Evolutionary conservation across 2,113 vertebrate species (phyloP).

Genomic region (Glaucomys volans): DNA sequence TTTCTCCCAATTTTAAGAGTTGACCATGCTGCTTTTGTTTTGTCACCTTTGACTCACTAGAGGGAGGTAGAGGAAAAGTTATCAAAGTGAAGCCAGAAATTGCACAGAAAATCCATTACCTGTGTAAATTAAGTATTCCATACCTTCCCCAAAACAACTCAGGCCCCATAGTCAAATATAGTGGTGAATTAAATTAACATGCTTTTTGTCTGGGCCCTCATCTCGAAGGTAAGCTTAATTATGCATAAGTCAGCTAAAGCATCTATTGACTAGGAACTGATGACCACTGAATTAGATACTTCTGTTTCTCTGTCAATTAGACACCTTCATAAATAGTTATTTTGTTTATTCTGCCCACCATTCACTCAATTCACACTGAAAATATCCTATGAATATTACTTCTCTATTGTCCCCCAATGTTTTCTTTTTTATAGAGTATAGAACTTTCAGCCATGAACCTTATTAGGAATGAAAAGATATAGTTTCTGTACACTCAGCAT

Average conservation of each 20-base stretch:
- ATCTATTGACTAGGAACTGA: not conserved
- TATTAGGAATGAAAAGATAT: constrained; percentile 52
- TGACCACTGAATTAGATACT: not conserved
- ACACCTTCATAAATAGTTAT: constrained; percentile 40
- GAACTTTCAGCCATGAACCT: not conserved
- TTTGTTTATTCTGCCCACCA: not conserved
- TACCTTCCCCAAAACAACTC: not conserved
- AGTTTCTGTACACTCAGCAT: not conserved
- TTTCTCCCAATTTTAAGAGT: not conserved
- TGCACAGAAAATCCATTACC: not conserved
- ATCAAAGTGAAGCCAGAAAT: constrained; percentile 22
- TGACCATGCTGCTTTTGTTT: not conserved
- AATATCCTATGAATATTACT: not conserved
- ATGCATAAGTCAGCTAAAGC: not conserved
- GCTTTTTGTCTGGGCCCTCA: not conserved
- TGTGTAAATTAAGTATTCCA: not conserved
- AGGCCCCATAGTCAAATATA: constrained; percentile 53
- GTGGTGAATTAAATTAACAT: constrained; percentile 25
- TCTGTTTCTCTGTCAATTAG: not conserved
- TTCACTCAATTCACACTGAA: not conserved
- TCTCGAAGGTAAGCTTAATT: constrained; percentile 1
- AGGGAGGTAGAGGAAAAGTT: constrained; percentile 76
- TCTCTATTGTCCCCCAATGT: not conserved
- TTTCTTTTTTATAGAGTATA: not conserved
- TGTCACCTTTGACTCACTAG: constrained; percentile 73